Conservation (phyloP, 2,888 invertebrate genomes). For the Apocheima hispidaria region DNA sequence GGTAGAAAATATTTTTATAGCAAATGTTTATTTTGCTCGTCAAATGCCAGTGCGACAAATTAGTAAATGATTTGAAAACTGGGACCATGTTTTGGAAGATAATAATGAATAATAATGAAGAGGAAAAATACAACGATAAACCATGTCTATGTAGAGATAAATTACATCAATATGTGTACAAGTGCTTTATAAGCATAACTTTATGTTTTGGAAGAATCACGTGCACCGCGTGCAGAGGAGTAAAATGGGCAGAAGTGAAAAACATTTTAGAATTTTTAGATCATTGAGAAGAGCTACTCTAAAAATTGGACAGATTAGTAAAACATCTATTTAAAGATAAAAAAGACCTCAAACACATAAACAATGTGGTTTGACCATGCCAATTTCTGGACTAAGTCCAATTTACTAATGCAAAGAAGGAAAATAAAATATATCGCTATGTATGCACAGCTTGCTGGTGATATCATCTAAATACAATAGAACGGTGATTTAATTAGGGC, state of each 20-base stretch:
- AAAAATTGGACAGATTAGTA: background rate
- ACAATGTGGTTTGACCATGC: slow-evolving; percentile 54
- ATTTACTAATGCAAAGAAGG: slow-evolving; percentile 49
- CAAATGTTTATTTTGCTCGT: slow-evolving; percentile 6
- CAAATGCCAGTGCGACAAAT: background rate
- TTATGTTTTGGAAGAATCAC: background rate
- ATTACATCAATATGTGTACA: background rate
- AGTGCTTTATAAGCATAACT: background rate
- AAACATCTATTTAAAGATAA: slow-evolving; percentile 20
- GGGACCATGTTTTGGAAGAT: background rate
- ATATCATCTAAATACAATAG: slow-evolving; percentile 24
- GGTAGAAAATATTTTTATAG: background rate
- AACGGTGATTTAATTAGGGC: background rate
- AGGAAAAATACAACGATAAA: background rate
- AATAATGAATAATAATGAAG: background rate
- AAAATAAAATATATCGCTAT: slow-evolving; percentile 47
- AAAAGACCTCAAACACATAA: slow-evolving; percentile 29
- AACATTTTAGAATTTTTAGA: background rate
- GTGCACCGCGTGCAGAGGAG: too few species aligned
- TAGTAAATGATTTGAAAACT: background rate
- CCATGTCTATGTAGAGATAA: background rate
- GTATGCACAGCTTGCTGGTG: slow-evolving; percentile 33
- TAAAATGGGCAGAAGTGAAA: background rate
- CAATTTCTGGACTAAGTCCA: slow-evolving; percentile 59
- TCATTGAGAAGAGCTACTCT: background rate